These are phyloP conservation scores for Ophiodon elongatus DNA, from an alignment of 2,113 vertebrate species.

Conservation along the genomic window DNA sequence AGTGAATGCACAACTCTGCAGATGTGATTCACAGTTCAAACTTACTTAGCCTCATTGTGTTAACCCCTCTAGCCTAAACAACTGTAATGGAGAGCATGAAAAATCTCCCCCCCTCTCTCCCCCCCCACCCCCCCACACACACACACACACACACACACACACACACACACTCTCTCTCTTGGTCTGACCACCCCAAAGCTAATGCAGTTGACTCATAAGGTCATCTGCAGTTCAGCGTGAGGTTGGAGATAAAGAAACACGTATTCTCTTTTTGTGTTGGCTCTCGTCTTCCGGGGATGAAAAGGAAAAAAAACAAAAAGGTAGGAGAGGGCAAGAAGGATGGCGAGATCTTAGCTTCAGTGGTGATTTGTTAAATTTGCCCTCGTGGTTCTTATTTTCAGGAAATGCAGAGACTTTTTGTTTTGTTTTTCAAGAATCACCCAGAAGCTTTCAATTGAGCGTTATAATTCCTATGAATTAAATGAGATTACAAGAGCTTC, in stretches of 20 bases:
- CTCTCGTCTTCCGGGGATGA: slow-evolving; percentile 46
- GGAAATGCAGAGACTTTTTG: neutral
- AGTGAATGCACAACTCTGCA: slow-evolving; percentile 65
- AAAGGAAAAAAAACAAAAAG: slow-evolving; percentile 27
- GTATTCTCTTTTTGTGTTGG: slow-evolving; percentile 56
- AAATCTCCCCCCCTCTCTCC: slow-evolving; percentile 45
- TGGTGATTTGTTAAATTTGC: neutral
- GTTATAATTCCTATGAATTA: slow-evolving; percentile 48
- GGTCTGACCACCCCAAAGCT: slow-evolving; percentile 80
- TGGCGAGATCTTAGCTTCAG: neutral
- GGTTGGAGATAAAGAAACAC: slow-evolving; percentile 79
- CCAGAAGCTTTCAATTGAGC: slow-evolving; percentile 11
- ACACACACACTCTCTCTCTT: slow-evolving; percentile 40
- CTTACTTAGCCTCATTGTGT: slow-evolving; percentile 81
- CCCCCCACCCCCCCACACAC: too few relatives aligned
- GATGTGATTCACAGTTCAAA: slow-evolving; percentile 80
- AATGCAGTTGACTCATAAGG: slow-evolving; percentile 83
- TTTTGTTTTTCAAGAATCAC: neutral
- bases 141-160: slow-evolving; percentile 35
- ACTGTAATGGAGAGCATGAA: slow-evolving; percentile 79
- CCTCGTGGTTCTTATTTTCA: neutral
- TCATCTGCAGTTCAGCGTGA: slow-evolving; percentile 82
- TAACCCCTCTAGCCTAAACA: slow-evolving; percentile 82
- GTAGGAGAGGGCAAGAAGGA: neutral
- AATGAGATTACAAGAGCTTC: slow-evolving; percentile 42